A percentile compares a stretch with the other conserved stretches of the same genome.
These are phyloP conservation scores for Oncorhynchus clarkii DNA, from an alignment of 2,113 vertebrate genomes.

Conservation along the genomic window DNA sequence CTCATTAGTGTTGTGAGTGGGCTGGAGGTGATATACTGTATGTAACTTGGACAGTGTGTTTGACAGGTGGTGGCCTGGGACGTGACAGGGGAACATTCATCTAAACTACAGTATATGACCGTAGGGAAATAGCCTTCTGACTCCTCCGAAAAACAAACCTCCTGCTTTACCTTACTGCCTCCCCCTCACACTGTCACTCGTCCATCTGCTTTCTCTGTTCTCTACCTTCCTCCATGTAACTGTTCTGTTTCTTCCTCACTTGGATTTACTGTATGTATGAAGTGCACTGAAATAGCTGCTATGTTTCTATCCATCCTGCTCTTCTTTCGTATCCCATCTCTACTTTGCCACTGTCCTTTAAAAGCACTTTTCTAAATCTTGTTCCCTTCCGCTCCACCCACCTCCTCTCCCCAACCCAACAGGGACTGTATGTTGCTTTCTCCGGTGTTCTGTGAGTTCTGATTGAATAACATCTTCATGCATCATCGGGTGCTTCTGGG, in stretches of 20 bases:
- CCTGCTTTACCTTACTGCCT: background rate
- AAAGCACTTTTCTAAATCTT: slow-evolving; percentile 2
- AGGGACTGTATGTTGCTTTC: background rate
- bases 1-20: slow-evolving; percentile 57
- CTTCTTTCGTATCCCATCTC: too few species aligned
- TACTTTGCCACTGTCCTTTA: background rate
- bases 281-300: background rate
- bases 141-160: slow-evolving; percentile 7
- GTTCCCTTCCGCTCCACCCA: background rate
- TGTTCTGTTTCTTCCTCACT: background rate
- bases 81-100: slow-evolving; percentile 34
- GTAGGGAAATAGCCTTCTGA: background rate
- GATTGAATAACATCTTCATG: slow-evolving; percentile 40
- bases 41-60: slow-evolving; percentile 43
- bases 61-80: slow-evolving; percentile 54
- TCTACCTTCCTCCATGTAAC: background rate
- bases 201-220: too few species aligned
- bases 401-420: slow-evolving; percentile 10
- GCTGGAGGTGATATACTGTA: slow-evolving; percentile 57
- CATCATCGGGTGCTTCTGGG: slow-evolving; percentile 31
- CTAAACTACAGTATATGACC: background rate
- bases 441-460: background rate
- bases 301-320: too few species aligned
- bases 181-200: too few species aligned
- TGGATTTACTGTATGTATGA: background rate